Conservation (phyloP, 2,888 invertebrate species). For the Camptogramma bilineatum region DNA sequence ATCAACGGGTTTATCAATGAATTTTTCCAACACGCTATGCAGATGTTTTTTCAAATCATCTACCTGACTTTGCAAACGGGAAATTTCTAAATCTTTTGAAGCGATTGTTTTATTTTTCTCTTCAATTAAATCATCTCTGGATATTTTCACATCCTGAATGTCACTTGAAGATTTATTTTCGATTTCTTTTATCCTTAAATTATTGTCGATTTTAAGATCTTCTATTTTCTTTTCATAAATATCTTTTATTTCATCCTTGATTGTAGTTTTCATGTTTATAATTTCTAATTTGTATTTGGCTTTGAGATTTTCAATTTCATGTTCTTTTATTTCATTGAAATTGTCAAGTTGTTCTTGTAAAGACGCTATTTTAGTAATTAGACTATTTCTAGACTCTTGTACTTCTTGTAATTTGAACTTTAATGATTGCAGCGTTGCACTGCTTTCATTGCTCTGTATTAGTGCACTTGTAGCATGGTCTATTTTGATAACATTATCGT, state of each 20-base stretch:
- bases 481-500: constrained; percentile 49
- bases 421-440: constrained; percentile 55
- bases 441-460: constrained; percentile 54
- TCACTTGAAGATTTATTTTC: constrained; percentile 50
- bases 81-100: constrained; percentile 64
- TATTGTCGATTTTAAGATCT: constrained; percentile 58
- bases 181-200: constrained; percentile 56
- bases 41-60: constrained; percentile 64
- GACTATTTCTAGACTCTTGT: constrained; percentile 58
- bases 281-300: constrained; percentile 66
- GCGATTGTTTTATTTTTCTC: constrained; percentile 63
- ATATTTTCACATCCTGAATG: constrained; percentile 47
- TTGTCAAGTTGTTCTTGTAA: constrained; percentile 64
- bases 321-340: constrained; percentile 61
- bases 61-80: constrained; percentile 54
- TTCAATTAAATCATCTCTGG: constrained; percentile 54
- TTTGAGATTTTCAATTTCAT: constrained; percentile 67
- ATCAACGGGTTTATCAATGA: constrained; percentile 57
- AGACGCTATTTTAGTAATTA: constrained; percentile 59
- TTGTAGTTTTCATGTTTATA: constrained; percentile 55
- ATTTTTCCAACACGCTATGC: constrained; percentile 56
- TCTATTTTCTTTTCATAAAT: constrained; percentile 64
- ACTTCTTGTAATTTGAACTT: constrained; percentile 65
- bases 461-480: constrained; percentile 58
- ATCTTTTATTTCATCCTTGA: constrained; percentile 59